Evolutionary conservation across 2,113 vertebrate species (phyloP).

Genomic region (Myiozetetes cayanensis): DNA sequence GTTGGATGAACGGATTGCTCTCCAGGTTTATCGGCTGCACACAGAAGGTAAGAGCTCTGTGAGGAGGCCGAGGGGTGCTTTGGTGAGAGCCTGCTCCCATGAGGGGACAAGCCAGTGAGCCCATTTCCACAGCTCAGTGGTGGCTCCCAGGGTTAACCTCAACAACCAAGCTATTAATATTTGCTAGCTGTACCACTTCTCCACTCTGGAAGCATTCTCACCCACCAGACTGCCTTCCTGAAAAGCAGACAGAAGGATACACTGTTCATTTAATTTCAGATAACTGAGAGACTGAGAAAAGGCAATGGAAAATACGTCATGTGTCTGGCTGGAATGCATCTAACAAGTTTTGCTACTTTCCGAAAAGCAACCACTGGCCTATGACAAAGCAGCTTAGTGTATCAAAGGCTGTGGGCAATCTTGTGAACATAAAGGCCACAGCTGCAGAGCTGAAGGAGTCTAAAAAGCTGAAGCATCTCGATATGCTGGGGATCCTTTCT

Average conservation of each 20-base stretch:
- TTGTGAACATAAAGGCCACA: background rate
- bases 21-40: fast-evolving
- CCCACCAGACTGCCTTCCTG: background rate
- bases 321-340: background rate
- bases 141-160: background rate
- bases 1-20: fast-evolving
- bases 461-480: background rate
- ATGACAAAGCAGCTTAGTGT: background rate
- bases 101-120: background rate
- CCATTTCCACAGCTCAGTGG: background rate
- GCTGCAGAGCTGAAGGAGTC: background rate
- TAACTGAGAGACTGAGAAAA: background rate
- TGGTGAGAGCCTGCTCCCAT: background rate
- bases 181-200: background rate
- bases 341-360: background rate
- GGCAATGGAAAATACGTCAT: background rate
- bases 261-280: background rate
- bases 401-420: background rate
- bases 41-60: background rate
- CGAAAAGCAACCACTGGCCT: background rate
- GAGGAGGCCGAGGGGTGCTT: background rate
- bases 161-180: background rate
- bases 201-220: background rate
- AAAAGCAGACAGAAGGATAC: conserved; percentile 2
- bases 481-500: background rate